Evolutionary conservation across 2,113 vertebrate genomes (phyloP).

Genomic region (Chionis minor): DNA sequence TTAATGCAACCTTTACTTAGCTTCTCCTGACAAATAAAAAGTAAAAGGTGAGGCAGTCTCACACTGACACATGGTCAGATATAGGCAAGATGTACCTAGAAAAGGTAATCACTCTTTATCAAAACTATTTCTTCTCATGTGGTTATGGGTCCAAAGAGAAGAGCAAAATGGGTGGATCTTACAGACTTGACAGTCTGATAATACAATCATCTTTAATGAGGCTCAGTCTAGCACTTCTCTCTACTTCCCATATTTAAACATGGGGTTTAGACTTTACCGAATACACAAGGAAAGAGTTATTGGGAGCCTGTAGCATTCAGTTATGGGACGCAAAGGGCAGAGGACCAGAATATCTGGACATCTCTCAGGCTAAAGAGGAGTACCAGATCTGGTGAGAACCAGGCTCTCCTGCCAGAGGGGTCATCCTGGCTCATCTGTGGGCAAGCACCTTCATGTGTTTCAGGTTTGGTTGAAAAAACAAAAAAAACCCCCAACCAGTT

Average conservation of each 20-base stretch:
- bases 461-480: neutral
- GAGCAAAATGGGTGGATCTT: neutral
- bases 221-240: neutral
- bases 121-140: neutral
- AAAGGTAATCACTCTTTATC: neutral
- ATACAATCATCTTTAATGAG: rapidly evolving
- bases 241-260: neutral
- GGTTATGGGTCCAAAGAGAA: neutral
- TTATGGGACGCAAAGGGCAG: neutral
- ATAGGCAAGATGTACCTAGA: neutral
- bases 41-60: neutral
- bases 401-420: neutral
- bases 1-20: constrained; percentile 43
- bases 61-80: neutral
- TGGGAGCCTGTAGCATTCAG: neutral
- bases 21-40: constrained; percentile 13
- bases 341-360: neutral
- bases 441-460: neutral
- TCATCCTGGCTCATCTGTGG: neutral
- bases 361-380: neutral
- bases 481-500: neutral
- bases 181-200: neutral
- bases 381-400: neutral
- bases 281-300: neutral
- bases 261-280: neutral